Percentiles rank a stretch among this genome's conserved stretches.
Evolutionary conservation across 1,140 invertebrate species (phyloP).

Genomic region (Drosophila bocki): DNA sequence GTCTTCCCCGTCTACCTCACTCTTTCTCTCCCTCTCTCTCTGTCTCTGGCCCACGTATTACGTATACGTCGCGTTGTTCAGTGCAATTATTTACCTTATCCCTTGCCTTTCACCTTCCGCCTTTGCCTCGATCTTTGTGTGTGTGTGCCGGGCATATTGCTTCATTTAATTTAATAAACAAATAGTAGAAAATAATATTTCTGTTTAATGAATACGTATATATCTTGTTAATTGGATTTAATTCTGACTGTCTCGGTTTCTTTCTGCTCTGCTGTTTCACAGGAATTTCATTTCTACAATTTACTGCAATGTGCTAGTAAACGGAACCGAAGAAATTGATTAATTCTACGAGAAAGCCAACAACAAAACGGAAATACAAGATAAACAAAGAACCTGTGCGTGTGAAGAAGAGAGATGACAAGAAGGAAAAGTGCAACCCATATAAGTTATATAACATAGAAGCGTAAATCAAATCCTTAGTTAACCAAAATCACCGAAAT

Average conservation of each 20-base stretch:
- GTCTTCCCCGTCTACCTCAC: background rate
- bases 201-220: constrained; percentile 34
- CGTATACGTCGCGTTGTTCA: constrained; percentile 44
- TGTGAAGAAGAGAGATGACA: constrained; percentile 20
- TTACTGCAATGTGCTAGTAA: constrained; percentile 76
- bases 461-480: constrained; percentile 65
- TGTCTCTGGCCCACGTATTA: constrained; percentile 21
- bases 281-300: constrained; percentile 76
- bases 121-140: constrained; percentile 6
- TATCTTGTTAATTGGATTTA: constrained; percentile 16
- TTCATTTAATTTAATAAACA: constrained; percentile 45
- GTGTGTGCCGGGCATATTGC: constrained; percentile 7
- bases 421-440: constrained; percentile 48
- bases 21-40: no score
- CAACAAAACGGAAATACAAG: constrained; percentile 1
- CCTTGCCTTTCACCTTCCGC: background rate
- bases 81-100: constrained; percentile 41
- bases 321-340: constrained; percentile 56
- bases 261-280: constrained; percentile 39
- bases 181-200: constrained; percentile 27
- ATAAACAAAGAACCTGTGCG: constrained; percentile 42
- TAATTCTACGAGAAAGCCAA: constrained; percentile 59
- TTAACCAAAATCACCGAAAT: constrained; percentile 57
- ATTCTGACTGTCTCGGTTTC: constrained; percentile 3
- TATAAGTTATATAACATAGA: constrained; percentile 40